These are phyloP conservation scores for Sipha flava DNA, from an alignment of 1,140 invertebrate genomes.

Conservation along the genomic window DNA sequence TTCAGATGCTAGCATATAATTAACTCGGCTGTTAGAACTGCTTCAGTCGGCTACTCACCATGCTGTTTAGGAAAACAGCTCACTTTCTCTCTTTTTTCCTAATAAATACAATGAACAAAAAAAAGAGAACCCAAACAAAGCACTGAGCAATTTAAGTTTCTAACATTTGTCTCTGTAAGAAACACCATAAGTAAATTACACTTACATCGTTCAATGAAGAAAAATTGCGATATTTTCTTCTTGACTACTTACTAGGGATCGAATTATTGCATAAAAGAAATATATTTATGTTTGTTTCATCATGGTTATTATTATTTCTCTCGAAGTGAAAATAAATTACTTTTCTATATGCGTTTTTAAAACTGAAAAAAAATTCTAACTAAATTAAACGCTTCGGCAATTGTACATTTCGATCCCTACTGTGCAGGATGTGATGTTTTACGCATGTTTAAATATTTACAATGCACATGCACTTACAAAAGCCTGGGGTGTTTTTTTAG, in stretches of 20 bases:
- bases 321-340: neutral
- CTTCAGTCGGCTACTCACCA: neutral
- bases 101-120: neutral
- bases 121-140: slow-evolving; percentile 12
- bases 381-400: neutral
- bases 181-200: neutral
- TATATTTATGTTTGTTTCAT: neutral
- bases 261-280: neutral
- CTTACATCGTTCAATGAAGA: neutral
- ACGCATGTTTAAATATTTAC: slow-evolving; percentile 11
- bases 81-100: neutral
- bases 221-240: neutral
- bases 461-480: slow-evolving; percentile 15
- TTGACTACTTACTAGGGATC: neutral
- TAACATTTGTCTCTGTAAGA: neutral
- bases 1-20: slow-evolving; percentile 24
- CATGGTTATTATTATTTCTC: neutral
- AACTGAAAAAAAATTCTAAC: neutral
- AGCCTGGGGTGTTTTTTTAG: slow-evolving; percentile 11
- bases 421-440: neutral
- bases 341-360: neutral
- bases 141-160: neutral
- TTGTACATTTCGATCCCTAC: neutral
- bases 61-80: slow-evolving; percentile 18
- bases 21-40: neutral